Base-by-base conservation (phyloP, 2,113 vertebrate species). In the Otolemur garnettii region DNA sequence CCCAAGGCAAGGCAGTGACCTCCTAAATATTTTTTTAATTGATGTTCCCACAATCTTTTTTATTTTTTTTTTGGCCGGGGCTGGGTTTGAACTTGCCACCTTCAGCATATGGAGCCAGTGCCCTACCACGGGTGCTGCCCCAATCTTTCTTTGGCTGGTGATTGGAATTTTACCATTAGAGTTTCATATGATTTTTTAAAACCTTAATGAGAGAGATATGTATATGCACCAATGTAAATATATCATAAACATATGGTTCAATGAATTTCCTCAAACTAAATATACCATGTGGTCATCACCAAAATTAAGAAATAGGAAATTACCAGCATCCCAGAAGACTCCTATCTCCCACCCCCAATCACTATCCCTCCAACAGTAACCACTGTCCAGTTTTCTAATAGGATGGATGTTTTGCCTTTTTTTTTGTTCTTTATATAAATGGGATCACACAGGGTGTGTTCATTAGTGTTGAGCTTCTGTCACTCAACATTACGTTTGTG, bases 361-460 rank as follows among this genome's bases (percentile, higher is more conserved):
- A 75, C 45, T 59, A 60, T 4, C 7, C 38, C 14, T 93, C 81
- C 4, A 21, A 75, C 92, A 84, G 50, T 42, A 84, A 80, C 3
- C 81, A 62, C 13, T 83, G 10, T 74, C 50, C 50, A 90, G 50
- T 90, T 83, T 94, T 96, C 85, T 83, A 59, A 93, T 42, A 69
- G 22, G 28, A 53, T 26, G 5, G 18, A 57, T 85, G 66, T 72
- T 92, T 62, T 82, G 26, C 53, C 55, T 60, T 30, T 50, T 21
- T 78, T 78, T 86, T 87, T 64, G 30, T 62, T 95, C 64, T 84
- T 84, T 69, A 74, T 77, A 18, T 82, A 82, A 90, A 42, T 55
- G 15, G 50, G 78, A 92, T 77, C 42, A 38, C 26, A 45, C 21
- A 38, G 7, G 62, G 24, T 69, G 4, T 60, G 60, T 30, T 94